Evolutionary conservation across 2,797 vertebrate genomes (phyloP).

Genomic region (Eleutherodactylus coqui): DNA sequence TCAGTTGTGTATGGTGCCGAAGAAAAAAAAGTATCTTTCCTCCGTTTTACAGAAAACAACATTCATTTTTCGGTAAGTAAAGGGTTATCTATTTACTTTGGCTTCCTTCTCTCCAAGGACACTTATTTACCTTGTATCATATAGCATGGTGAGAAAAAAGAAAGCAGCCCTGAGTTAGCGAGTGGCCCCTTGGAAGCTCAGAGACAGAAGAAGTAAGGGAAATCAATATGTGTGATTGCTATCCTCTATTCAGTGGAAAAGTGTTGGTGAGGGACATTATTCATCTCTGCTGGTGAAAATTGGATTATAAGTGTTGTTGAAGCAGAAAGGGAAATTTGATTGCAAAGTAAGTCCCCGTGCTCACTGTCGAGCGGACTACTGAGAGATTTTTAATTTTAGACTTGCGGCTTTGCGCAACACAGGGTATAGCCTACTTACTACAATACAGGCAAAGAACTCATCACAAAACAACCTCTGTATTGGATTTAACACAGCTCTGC

Average conservation of each 20-base stretch:
- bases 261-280: constrained; percentile 66
- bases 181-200: constrained; percentile 34
- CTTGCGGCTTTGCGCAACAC: constrained; percentile 53
- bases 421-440: constrained; percentile 30
- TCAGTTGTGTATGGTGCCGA: constrained; percentile 2
- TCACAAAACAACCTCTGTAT: constrained; percentile 40
- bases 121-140: constrained; percentile 51
- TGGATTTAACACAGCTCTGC: constrained; percentile 56
- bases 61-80: neutral
- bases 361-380: constrained; percentile 57
- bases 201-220: constrained; percentile 62
- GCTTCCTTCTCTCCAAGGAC: constrained; percentile 15
- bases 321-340: constrained; percentile 68
- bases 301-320: constrained; percentile 66
- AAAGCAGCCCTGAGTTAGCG: constrained; percentile 52
- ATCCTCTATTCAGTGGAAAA: constrained; percentile 64
- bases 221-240: constrained; percentile 68
- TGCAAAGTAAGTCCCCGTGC: constrained; percentile 59
- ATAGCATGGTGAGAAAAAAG: constrained; percentile 32
- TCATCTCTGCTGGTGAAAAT: constrained; percentile 67
- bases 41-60: neutral
- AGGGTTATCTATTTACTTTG: constrained; percentile 19
- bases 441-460: constrained; percentile 34
- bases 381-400: constrained; percentile 55
- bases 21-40: constrained; percentile 18